A percentile compares a stretch with the other conserved stretches of the same genome.
phyloP scores from a whole-genome alignment of 2,888 invertebrate species.

The Lasioglossum figueresi region DNA sequence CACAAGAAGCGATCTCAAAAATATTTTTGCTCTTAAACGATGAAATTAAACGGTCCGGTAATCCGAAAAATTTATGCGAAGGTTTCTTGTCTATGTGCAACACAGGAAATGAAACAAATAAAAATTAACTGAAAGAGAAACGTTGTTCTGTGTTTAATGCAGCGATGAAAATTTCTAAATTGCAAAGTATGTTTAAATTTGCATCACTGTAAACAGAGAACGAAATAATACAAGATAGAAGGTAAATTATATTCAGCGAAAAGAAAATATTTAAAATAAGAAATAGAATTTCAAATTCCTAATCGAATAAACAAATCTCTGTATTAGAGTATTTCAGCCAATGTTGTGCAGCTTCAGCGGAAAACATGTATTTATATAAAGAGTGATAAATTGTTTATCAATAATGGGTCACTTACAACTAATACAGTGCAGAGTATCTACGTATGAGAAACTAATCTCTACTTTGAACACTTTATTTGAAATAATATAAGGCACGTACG shows the following conservation, averaged over 20 bases:
- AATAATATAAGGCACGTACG: conserved; percentile 87
- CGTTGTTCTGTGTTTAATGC: not conserved
- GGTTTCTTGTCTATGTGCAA: conserved; percentile 81
- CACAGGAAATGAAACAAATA: conserved; percentile 72
- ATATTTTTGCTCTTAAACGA: conserved; percentile 82
- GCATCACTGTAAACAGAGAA: not conserved
- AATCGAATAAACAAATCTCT: not conserved
- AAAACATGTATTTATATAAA: conserved; percentile 38
- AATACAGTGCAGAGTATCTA: conserved; percentile 71
- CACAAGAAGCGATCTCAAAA: conserved; percentile 83
- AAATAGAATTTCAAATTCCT: not conserved
- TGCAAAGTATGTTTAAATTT: not conserved
- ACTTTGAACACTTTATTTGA: conserved; percentile 67
- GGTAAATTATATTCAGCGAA: conserved; percentile 1
- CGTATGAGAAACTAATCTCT: conserved; percentile 72
- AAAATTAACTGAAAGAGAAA: conserved; percentile 52
- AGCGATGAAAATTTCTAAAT: conserved; percentile 28
- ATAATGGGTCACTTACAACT: conserved; percentile 67
- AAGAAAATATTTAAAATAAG: conserved; percentile 20
- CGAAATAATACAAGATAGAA: conserved; percentile 3
- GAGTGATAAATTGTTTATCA: conserved; percentile 45
- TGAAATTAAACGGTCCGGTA: conserved; percentile 82
- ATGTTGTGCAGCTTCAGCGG: conserved; percentile 25
- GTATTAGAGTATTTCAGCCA: not conserved
- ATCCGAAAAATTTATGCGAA: conserved; percentile 80